Evolutionary conservation across 1,140 invertebrate species (phyloP).

Genomic region (Leptopilina clavipes): DNA sequence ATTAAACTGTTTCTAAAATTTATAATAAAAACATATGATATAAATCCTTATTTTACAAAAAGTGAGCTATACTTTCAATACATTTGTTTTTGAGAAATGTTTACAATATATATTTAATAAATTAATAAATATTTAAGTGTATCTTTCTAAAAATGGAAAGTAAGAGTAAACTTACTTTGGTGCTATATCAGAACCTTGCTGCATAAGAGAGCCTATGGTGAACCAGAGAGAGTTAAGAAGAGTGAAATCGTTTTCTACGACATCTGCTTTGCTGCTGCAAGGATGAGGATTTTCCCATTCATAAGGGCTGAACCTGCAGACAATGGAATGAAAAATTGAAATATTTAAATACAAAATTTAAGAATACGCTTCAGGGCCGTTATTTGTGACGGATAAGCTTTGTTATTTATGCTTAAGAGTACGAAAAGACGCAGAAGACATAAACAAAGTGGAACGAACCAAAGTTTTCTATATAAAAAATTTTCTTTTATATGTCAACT

Average conservation of each 20-base stretch:
- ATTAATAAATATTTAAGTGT: neutral
- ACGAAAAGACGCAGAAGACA: no score
- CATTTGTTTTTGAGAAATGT: neutral
- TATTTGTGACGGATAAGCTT: no score
- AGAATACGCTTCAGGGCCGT: no score
- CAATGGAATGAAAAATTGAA: conserved; percentile 67
- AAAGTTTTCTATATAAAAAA: no score
- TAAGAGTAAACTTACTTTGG: conserved; percentile 78
- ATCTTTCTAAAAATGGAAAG: conserved; percentile 27
- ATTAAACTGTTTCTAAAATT: no score
- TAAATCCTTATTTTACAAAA: no score
- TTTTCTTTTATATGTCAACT: no score
- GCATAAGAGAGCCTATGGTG: conserved; percentile 92
- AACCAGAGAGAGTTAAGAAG: conserved; percentile 92
- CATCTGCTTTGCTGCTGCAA: conserved; percentile 85
- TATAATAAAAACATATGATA: no score
- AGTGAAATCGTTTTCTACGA: conserved; percentile 91
- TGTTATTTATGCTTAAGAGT: no score
- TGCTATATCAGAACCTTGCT: conserved; percentile 93
- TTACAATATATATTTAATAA: neutral
- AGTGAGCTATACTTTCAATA: neutral
- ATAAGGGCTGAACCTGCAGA: conserved; percentile 88
- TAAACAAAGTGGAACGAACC: no score
- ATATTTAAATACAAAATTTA: conserved; percentile 21
- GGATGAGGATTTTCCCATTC: conserved; percentile 92